Evolutionary conservation across 2,113 vertebrate species (phyloP).

Genomic region (Sturnira hondurensis): DNA sequence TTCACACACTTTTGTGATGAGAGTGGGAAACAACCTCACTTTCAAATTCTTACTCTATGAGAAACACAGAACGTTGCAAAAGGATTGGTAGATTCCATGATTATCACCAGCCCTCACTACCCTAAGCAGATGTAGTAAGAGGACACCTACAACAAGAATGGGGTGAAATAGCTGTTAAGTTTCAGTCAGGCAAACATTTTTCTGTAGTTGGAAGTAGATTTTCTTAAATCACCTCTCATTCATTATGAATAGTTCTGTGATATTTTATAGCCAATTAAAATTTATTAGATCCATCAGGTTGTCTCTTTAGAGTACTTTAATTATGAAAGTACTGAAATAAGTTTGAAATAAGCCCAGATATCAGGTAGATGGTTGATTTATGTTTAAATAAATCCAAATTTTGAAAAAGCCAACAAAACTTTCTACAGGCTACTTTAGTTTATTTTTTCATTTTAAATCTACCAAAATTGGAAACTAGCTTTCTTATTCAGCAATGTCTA

Average conservation of each 20-base stretch:
- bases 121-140: background rate
- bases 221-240: constrained; percentile 50
- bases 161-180: background rate
- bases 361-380: constrained; percentile 54
- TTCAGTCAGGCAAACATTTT: constrained; percentile 27
- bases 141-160: background rate
- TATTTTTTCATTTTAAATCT: constrained; percentile 19
- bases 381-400: constrained; percentile 45
- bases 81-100: background rate
- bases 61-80: constrained; percentile 1
- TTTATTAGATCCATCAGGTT: constrained; percentile 57
- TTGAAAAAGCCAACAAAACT: constrained; percentile 13
- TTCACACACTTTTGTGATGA: background rate
- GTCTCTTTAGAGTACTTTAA: constrained; percentile 56
- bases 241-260: constrained; percentile 47
- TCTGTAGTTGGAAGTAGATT: constrained; percentile 50
- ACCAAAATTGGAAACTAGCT: background rate
- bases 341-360: constrained; percentile 41
- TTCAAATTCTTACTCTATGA: background rate
- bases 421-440: constrained; percentile 12
- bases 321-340: constrained; percentile 31
- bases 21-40: background rate
- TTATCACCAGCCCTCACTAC: background rate
- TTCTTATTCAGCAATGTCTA: background rate
- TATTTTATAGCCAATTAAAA: constrained; percentile 63